These are phyloP conservation scores for Tetragnatha montana DNA, from an alignment of 2,888 invertebrate genomes.

Conservation along the genomic window DNA sequence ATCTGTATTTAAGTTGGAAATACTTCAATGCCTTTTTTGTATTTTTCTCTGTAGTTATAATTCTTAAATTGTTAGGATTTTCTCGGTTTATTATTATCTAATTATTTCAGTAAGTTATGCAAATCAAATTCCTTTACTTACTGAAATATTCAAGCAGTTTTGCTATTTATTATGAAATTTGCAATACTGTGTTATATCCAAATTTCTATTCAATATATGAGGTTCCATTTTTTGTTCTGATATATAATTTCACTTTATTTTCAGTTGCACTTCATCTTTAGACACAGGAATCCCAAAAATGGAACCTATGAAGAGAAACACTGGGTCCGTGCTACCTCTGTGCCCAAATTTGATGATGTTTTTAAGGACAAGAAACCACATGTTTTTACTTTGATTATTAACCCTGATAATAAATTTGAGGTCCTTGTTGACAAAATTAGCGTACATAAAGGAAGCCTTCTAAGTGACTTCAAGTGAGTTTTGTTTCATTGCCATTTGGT, in stretches of 20 bases:
- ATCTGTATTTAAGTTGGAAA: no score
- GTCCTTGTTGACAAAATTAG: slow-evolving; percentile 89
- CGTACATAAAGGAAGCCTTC: slow-evolving; percentile 88
- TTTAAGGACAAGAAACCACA: slow-evolving; percentile 93
- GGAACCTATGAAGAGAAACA: slow-evolving; percentile 95
- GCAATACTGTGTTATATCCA: not conserved
- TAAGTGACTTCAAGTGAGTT: slow-evolving; percentile 86
- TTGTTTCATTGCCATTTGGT: not conserved
- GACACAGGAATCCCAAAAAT: slow-evolving; percentile 94
- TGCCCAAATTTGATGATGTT: slow-evolving; percentile 78
- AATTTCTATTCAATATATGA: not conserved
- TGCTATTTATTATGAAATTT: no score
- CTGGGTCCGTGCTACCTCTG: slow-evolving; percentile 87
- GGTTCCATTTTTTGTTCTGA: not conserved
- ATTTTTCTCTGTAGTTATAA: not conserved
- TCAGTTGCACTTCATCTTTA: slow-evolving; percentile 89
- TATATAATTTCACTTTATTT: slow-evolving; percentile 57
- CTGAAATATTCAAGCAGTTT: no score
- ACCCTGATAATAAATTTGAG: slow-evolving; percentile 87
- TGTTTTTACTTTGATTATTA: slow-evolving; percentile 85
- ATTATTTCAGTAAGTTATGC: no score
- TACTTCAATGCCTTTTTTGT: not conserved
- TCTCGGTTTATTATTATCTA: not conserved
- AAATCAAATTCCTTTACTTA: no score
- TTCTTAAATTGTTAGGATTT: not conserved